A percentile compares a stretch with the other conserved stretches of the same genome.
These are phyloP conservation scores for Porites cylindrica DNA, from an alignment of 92 coral and sea anemone genomes.

Conservation along the genomic window DNA sequence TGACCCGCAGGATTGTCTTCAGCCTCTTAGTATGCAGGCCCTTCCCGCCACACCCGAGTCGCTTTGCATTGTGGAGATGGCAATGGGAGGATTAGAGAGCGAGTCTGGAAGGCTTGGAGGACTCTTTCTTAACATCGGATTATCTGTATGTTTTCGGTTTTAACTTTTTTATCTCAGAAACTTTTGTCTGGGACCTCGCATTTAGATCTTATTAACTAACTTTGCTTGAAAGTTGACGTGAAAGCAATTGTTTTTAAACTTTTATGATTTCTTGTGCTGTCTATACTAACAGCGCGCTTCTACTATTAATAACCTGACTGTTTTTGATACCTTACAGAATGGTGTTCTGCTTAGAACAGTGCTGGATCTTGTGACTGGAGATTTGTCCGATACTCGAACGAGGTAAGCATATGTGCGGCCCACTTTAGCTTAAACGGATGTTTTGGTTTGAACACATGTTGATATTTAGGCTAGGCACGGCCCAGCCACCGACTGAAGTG, in stretches of 20 bases:
- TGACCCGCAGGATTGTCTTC: slow-evolving; percentile 98
- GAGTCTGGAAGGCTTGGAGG: slow-evolving; percentile 96
- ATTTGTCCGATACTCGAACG: slow-evolving; percentile 97
- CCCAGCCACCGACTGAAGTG: too few species aligned
- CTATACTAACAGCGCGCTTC: background rate
- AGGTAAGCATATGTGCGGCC: slow-evolving; percentile 59
- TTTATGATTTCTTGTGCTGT: too few species aligned
- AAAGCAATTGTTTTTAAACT: background rate
- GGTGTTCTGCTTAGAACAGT: slow-evolving; percentile 98
- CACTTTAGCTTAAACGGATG: background rate
- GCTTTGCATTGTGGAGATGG: slow-evolving; percentile 98
- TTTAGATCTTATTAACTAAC: too few species aligned
- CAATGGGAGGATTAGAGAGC: slow-evolving; percentile 87
- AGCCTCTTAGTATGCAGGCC: slow-evolving; percentile 99
- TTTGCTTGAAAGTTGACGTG: too few species aligned
- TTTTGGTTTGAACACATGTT: too few species aligned
- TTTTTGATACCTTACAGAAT: slow-evolving; percentile 66
- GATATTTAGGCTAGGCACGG: too few species aligned
- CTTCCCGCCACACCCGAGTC: slow-evolving; percentile 95
- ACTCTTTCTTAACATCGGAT: slow-evolving; percentile 93
- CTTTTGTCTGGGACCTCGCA: background rate
- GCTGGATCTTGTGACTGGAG: slow-evolving; percentile 95
- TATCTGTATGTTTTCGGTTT: slow-evolving; percentile 74
- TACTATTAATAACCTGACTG: background rate
- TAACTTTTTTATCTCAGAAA: background rate